Conservation (phyloP, 1,140 invertebrate genomes). For the Drosophila arizonae region DNA sequence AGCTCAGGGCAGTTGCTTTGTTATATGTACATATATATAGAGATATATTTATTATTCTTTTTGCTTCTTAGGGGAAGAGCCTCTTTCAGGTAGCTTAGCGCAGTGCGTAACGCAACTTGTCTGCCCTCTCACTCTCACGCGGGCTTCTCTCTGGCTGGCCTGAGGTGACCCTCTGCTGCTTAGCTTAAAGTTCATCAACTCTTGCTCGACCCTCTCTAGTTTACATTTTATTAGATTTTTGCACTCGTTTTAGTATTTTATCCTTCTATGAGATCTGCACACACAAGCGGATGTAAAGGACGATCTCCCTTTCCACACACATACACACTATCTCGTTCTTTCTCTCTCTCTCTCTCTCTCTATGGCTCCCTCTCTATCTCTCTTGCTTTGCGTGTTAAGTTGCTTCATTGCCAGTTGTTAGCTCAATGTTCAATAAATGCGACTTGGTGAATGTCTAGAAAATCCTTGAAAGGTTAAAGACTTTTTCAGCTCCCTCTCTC, state of each 20-base stretch:
- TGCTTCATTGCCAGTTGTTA: constrained; percentile 23
- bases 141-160: not conserved
- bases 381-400: constrained; percentile 21
- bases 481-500: constrained; percentile 35
- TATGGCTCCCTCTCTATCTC: not conserved
- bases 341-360: not conserved
- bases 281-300: constrained; percentile 27
- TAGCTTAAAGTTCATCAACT: constrained; percentile 68
- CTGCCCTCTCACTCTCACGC: not conserved
- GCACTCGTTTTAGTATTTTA: constrained; percentile 47
- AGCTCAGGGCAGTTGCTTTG: constrained; percentile 35
- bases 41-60: constrained; percentile 5
- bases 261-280: constrained; percentile 70
- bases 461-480: constrained; percentile 82
- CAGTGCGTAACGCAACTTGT: constrained; percentile 38
- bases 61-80: constrained; percentile 31
- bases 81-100: constrained; percentile 32
- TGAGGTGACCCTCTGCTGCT: constrained; percentile 3
- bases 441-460: constrained; percentile 58
- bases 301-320: constrained; percentile 20
- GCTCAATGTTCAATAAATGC: constrained; percentile 45
- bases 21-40: not conserved
- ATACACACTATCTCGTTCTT: too few relatives aligned
- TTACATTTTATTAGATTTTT: constrained; percentile 74
- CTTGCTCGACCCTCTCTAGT: constrained; percentile 36